phyloP scores from a whole-genome alignment of 2,888 invertebrate genomes.

The Xestia ashworthii region DNA sequence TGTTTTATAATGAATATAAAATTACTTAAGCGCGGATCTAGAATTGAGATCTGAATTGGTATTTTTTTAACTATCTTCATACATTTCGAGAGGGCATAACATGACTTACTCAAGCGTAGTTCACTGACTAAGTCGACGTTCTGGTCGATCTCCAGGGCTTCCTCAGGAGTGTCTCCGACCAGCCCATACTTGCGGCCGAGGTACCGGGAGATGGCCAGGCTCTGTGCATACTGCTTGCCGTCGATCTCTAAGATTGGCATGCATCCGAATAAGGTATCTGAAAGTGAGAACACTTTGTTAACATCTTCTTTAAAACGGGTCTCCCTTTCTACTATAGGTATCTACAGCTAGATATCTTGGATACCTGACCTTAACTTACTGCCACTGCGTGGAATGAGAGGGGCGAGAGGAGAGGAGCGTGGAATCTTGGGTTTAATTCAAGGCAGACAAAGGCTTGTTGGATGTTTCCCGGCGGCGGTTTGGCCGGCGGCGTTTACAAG shows the following conservation, averaged over 20 bases:
- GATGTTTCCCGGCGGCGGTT: too few species aligned
- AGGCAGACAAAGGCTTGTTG: too few species aligned
- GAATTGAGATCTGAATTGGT: neutral
- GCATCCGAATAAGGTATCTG: conserved; percentile 89
- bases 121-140: conserved; percentile 91
- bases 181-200: conserved; percentile 91
- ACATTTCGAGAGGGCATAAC: neutral
- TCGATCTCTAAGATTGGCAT: conserved; percentile 92
- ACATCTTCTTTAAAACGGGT: neutral
- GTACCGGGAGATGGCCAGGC: conserved; percentile 91
- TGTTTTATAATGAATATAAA: too few species aligned
- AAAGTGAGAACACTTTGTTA: neutral
- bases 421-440: neutral
- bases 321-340: too few species aligned
- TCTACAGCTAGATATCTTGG: too few species aligned
- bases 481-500: too few species aligned
- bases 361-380: neutral
- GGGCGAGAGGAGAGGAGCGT: neutral
- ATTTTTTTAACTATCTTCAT: neutral
- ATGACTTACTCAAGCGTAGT: conserved; percentile 89
- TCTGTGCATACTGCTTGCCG: conserved; percentile 91
- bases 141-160: conserved; percentile 92
- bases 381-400: neutral
- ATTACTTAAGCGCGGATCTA: neutral
- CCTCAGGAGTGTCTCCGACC: conserved; percentile 90